phyloP scores from a whole-genome alignment of 2,888 invertebrate genomes.

The Resseliella maxima region DNA sequence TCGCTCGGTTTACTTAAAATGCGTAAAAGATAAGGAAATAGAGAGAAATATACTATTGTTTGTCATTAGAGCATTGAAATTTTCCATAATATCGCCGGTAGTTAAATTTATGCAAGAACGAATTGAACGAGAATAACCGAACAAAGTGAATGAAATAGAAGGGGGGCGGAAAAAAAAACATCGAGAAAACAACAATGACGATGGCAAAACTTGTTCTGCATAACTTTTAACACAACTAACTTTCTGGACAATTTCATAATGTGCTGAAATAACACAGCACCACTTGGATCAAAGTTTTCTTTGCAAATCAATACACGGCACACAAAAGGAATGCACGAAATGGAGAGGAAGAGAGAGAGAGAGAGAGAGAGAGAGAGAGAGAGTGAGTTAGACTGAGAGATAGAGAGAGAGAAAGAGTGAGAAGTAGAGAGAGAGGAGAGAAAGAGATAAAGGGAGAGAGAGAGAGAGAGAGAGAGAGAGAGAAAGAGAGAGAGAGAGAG shows the following conservation, averaged over 20 bases:
- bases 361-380: neutral
- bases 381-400: neutral
- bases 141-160: no score
- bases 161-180: neutral
- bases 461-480: no score
- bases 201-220: constrained; percentile 34
- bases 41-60: neutral
- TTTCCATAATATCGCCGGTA: neutral
- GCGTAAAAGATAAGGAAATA: no score
- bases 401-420: neutral
- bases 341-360: neutral
- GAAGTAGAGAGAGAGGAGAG: no score
- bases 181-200: constrained; percentile 24
- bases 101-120: neutral
- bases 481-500: no score
- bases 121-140: neutral
- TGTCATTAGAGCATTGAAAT: neutral
- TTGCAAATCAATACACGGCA: neutral
- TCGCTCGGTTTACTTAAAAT: no score
- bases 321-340: neutral
- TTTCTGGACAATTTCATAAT: constrained; percentile 48
- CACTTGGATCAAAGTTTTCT: neutral
- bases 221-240: constrained; percentile 37
- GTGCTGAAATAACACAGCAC: constrained; percentile 26
- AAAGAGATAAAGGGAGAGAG: no score